Evolutionary conservation across 2,888 invertebrate genomes (phyloP).

Genomic region (Notodonta dromedarius): DNA sequence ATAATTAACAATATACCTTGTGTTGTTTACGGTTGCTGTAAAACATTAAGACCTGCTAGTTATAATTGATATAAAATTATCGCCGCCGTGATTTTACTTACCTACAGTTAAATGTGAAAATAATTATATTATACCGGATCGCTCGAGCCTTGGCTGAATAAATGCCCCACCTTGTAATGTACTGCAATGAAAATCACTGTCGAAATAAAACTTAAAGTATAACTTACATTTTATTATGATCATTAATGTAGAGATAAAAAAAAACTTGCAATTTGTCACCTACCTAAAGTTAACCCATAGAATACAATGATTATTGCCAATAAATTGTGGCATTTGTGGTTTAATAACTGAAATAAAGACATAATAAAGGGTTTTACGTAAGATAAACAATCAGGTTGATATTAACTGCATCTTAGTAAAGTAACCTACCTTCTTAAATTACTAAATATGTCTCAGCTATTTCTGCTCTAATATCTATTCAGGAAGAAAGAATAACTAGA

Average conservation of each 20-base stretch:
- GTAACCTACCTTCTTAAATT: too few relatives aligned
- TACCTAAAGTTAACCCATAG: too few relatives aligned
- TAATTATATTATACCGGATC: slow-evolving; percentile 29
- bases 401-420: too few relatives aligned
- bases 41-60: slow-evolving; percentile 7
- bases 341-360: too few relatives aligned
- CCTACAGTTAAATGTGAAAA: slow-evolving; percentile 34
- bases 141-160: slow-evolving; percentile 27
- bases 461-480: too few relatives aligned
- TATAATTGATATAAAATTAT: slow-evolving; percentile 17
- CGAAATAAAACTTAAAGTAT: slow-evolving; percentile 18
- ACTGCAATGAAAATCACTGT: slow-evolving; percentile 31
- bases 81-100: slow-evolving; percentile 11
- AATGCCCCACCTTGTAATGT: slow-evolving; percentile 28
- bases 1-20: background rate
- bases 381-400: too few relatives aligned
- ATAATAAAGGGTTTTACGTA: too few relatives aligned
- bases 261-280: too few relatives aligned
- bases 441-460: too few relatives aligned
- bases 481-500: too few relatives aligned
- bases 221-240: slow-evolving; percentile 17
- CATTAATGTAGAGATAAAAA: slow-evolving; percentile 19
- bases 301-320: too few relatives aligned
- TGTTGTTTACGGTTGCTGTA: slow-evolving; percentile 2
- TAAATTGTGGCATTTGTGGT: too few relatives aligned